These are phyloP conservation scores for Brachyistius frenatus DNA, from an alignment of 2,113 vertebrate species.

Conservation along the genomic window DNA sequence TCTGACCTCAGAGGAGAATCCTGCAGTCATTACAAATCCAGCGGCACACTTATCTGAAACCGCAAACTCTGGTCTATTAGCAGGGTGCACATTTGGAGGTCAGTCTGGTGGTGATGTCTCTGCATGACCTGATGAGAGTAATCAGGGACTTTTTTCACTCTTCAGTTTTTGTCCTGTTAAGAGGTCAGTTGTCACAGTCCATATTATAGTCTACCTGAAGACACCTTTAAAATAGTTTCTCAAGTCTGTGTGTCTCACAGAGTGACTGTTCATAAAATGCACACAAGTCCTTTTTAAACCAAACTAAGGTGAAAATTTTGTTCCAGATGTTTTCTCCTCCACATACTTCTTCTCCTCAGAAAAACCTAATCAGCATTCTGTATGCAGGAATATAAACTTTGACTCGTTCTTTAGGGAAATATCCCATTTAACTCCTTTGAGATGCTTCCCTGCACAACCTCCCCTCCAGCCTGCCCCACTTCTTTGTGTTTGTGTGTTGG, in stretches of 20 bases:
- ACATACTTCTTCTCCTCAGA: background rate
- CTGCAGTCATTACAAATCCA: conserved; percentile 1
- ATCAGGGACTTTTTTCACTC: background rate
- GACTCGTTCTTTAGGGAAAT: background rate
- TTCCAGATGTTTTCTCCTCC: background rate
- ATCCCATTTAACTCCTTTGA: conserved; percentile 16
- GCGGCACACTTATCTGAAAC: background rate
- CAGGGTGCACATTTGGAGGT: conserved; percentile 19
- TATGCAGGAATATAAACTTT: background rate
- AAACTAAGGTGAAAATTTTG: background rate
- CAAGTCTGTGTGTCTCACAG: background rate
- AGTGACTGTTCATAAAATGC: background rate
- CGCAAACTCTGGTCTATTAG: conserved; percentile 1
- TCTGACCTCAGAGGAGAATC: conserved; percentile 5
- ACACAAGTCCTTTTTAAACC: background rate
- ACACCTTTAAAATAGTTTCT: conserved; percentile 21
- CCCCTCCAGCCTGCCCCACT: background rate
- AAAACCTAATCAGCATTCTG: background rate
- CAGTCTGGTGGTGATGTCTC: conserved; percentile 1
- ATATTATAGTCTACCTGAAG: conserved; percentile 4
- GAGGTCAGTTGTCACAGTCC: conserved; percentile 18
- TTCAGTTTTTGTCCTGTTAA: background rate
- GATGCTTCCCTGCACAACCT: conserved; percentile 41
- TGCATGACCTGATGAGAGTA: conserved; percentile 22
- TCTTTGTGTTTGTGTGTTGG: background rate